These are phyloP conservation scores for Drosophila tripunctata DNA, from an alignment of 2,888 invertebrate species.

Conservation along the genomic window DNA sequence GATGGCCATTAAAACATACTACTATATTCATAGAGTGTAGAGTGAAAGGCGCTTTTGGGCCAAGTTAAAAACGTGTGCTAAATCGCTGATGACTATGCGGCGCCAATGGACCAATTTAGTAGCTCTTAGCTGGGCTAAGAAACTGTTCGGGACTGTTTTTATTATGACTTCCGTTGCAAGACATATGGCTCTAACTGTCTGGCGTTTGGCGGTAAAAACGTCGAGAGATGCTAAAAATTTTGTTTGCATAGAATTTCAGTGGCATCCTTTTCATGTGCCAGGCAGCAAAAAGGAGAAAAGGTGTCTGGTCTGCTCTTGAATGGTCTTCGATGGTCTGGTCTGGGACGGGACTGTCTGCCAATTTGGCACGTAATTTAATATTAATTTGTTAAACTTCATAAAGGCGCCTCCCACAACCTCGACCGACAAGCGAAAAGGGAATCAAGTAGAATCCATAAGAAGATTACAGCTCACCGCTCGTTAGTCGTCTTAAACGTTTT, in stretches of 20 bases:
- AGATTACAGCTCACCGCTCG: conserved; percentile 75
- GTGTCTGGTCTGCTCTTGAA: conserved; percentile 22
- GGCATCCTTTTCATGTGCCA: conserved; percentile 61
- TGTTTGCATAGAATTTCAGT: conserved; percentile 65
- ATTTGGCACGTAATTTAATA: conserved; percentile 82
- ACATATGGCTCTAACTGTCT: conserved; percentile 36
- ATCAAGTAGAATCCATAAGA: conserved; percentile 18
- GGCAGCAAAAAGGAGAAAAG: conserved; percentile 7
- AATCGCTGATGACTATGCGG: conserved; percentile 70
- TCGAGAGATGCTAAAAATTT: conserved; percentile 43
- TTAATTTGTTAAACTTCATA: conserved; percentile 81
- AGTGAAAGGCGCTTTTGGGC: conserved; percentile 42
- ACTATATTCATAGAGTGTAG: conserved; percentile 7
- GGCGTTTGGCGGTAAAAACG: neutral
- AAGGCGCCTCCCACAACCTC: conserved; percentile 73
- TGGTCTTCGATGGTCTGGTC: neutral
- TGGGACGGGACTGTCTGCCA: conserved; percentile 60
- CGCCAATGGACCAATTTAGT: conserved; percentile 73
- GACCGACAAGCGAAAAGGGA: conserved; percentile 6
- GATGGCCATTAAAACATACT: conserved; percentile 61
- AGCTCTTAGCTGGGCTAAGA: conserved; percentile 12
- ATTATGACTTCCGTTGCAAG: conserved; percentile 65
- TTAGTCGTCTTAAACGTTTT: conserved; percentile 78
- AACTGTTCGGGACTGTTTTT: conserved; percentile 29
- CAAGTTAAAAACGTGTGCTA: conserved; percentile 61